A percentile compares a stretch with the other conserved stretches of the same genome.
Evolutionary conservation across 2,797 vertebrate genomes (phyloP).

Genomic region (Buphagus erythrorhynchus): DNA sequence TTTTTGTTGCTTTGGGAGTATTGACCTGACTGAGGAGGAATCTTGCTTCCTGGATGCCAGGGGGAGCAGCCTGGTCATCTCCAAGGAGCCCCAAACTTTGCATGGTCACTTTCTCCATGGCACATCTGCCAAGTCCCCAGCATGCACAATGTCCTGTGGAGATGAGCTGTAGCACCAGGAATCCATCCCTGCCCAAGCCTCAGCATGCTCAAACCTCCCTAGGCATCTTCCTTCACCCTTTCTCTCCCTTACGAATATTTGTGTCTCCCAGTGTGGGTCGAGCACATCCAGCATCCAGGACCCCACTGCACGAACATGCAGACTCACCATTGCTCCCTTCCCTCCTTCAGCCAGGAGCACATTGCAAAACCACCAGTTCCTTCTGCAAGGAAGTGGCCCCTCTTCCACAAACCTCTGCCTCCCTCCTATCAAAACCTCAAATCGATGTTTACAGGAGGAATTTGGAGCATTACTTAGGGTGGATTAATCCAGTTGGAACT

Average conservation of each 20-base stretch:
- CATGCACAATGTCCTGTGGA: accelerated
- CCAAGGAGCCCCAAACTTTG: not conserved
- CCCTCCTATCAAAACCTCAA: not conserved
- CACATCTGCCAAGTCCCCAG: not conserved
- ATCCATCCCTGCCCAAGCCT: not conserved
- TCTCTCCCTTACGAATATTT: not conserved
- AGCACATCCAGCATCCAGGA: not conserved
- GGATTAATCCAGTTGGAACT: not conserved
- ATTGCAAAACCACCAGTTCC: not conserved
- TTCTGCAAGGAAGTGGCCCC: not conserved
- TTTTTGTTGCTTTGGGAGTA: not conserved
- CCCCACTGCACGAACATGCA: accelerated
- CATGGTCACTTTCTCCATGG: not conserved
- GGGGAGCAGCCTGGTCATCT: not conserved
- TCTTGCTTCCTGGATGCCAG: not conserved
- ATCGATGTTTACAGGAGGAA: accelerated
- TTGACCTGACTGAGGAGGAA: not conserved
- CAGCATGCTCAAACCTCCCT: not conserved
- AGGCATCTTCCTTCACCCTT: not conserved
- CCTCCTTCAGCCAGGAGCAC: not conserved
- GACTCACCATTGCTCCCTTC: accelerated
- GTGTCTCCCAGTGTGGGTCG: accelerated
- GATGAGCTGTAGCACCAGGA: not conserved
- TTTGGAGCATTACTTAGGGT: not conserved
- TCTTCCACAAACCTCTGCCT: not conserved